A percentile compares a stretch with the other conserved stretches of the same genome.
Conservation (phyloP, 2,797 vertebrate genomes). For the Peromyscus eremicus region DNA sequence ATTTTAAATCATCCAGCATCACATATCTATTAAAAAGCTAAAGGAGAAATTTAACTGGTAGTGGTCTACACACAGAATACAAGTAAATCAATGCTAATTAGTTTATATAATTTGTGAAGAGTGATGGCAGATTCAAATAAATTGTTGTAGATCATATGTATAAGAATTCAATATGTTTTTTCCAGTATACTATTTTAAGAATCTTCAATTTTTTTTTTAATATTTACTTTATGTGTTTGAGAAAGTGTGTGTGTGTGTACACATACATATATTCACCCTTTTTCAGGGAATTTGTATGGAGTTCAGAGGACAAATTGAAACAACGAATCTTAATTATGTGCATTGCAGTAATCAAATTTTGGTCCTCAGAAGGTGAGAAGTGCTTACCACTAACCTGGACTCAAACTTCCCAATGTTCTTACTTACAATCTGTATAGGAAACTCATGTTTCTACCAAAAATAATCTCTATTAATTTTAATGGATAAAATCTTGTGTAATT, state of each 20-base stretch:
- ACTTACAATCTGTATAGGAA: not conserved
- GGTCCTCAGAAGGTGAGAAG: not conserved
- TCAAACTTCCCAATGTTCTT: not conserved
- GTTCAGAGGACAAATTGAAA: not conserved
- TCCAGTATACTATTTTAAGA: not conserved
- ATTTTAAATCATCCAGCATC: not conserved
- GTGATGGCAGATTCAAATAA: no score
- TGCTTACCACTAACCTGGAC: not conserved
- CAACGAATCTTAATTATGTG: not conserved
- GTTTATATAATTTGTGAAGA: not conserved
- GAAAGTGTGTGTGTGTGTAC: no score
- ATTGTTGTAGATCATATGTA: not conserved
- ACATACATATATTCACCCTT: not conserved
- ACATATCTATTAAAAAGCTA: not conserved
- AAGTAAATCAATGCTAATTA: not conserved
- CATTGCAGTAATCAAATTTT: not conserved
- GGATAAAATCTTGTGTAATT: not conserved
- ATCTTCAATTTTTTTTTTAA: not conserved
- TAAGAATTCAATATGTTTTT: not conserved
- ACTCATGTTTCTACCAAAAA: not conserved
- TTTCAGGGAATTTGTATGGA: not conserved
- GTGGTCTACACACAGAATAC: not conserved
- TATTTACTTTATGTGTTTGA: not conserved
- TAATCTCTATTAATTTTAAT: not conserved
- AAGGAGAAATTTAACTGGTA: not conserved